Evolutionary conservation across 1,140 invertebrate genomes (phyloP).

Genomic region (Papilio glaucus): DNA sequence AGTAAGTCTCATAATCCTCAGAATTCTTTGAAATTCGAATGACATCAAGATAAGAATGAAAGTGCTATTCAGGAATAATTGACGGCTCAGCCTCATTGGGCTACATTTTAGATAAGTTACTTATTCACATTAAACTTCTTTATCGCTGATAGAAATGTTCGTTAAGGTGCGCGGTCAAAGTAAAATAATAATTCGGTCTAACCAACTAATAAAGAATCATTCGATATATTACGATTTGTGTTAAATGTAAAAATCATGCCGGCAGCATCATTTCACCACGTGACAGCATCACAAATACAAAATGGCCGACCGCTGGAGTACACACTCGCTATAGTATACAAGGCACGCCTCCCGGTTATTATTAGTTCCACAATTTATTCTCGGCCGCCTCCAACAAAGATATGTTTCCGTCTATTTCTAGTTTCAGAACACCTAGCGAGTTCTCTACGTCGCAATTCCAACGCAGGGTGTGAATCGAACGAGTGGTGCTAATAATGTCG

Average conservation of each 20-base stretch:
- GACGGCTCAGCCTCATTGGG: no score
- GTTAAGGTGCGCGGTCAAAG: no score
- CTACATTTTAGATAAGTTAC: no score
- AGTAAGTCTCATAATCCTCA: no score
- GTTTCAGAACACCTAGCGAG: conserved; percentile 42
- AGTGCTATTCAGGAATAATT: no score
- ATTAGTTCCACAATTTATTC: conserved; percentile 58
- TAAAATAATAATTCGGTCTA: no score
- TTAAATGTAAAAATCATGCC: neutral
- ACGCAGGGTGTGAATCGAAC: neutral
- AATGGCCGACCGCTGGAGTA: conserved; percentile 32
- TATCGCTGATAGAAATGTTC: no score
- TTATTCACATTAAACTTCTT: no score
- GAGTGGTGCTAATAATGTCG: neutral
- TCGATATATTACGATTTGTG: no score
- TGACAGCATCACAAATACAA: conserved; percentile 27
- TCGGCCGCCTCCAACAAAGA: conserved; percentile 63
- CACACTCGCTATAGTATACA: conserved; percentile 35
- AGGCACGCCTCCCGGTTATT: conserved; percentile 55
- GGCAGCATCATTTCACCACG: conserved; percentile 7
- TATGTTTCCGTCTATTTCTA: conserved; percentile 56
- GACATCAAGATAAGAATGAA: no score
- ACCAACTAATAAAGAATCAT: no score
- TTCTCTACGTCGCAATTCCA: conserved; percentile 33
- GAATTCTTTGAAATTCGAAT: no score